phyloP scores from a whole-genome alignment of 2,113 vertebrate species.

The Eulemur macaco region DNA sequence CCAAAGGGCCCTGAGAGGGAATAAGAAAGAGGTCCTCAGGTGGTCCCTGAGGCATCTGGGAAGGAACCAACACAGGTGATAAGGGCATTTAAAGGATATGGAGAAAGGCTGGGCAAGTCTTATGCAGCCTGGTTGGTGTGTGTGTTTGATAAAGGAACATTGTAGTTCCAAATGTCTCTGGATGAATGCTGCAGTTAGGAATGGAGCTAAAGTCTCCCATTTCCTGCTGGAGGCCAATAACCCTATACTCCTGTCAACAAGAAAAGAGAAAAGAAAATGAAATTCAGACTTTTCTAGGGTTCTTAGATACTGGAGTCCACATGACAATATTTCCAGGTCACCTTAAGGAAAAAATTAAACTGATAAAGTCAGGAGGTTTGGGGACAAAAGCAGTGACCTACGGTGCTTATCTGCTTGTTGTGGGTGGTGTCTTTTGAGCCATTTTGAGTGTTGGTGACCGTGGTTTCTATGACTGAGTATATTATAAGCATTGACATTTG shows the following conservation, averaged over 20 bases:
- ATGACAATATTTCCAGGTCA: neutral
- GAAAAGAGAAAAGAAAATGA: neutral
- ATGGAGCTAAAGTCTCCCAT: neutral
- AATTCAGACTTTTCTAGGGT: neutral
- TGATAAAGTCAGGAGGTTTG: neutral
- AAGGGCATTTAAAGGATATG: neutral
- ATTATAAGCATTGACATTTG: neutral
- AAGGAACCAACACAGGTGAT: neutral
- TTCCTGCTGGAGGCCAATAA: neutral
- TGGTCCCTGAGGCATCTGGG: neutral
- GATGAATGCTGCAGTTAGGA: neutral
- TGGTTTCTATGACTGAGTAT: neutral
- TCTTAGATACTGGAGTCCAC: neutral
- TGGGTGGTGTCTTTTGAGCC: neutral
- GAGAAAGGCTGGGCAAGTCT: neutral
- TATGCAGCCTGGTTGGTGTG: neutral
- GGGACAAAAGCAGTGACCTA: neutral
- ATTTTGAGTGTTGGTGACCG: neutral
- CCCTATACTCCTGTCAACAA: neutral
- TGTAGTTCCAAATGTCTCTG: neutral
- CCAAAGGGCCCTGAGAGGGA: neutral
- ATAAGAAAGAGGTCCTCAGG: neutral
- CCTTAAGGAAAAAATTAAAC: neutral
- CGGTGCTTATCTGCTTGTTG: neutral
- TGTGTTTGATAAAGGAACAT: neutral